Percentiles rank a stretch among this genome's conserved stretches.
These are phyloP conservation scores for Anguilla rostrata DNA, from an alignment of 2,113 vertebrate genomes.

Conservation along the genomic window DNA sequence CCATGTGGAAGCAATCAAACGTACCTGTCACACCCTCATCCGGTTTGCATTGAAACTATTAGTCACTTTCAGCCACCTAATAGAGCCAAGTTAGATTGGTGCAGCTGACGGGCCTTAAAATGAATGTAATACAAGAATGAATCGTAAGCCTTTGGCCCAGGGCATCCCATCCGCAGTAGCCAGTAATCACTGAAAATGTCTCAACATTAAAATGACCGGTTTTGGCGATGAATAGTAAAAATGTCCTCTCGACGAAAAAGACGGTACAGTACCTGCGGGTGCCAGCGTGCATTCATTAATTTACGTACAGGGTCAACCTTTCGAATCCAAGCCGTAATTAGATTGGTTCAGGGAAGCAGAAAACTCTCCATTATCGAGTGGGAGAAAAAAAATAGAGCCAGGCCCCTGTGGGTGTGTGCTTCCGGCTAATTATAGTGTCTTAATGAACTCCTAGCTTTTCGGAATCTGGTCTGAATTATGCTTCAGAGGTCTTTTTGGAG, in stretches of 20 bases:
- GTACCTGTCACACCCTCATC: background rate
- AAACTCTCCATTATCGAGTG: slow-evolving; percentile 10
- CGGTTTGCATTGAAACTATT: background rate
- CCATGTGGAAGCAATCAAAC: background rate
- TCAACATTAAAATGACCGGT: background rate
- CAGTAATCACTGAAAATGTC: background rate
- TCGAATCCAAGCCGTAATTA: background rate
- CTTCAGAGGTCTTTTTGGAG: slow-evolving; percentile 13
- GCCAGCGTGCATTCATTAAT: background rate
- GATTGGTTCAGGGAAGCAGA: background rate
- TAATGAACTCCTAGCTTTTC: slow-evolving; percentile 30
- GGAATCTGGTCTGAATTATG: slow-evolving; percentile 13
- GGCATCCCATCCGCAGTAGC: background rate
- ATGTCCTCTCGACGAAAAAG: background rate
- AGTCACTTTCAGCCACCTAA: background rate
- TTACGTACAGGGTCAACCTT: background rate
- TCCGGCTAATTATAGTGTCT: slow-evolving; percentile 24
- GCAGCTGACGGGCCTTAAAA: background rate
- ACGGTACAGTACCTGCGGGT: too few species aligned
- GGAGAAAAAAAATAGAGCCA: background rate
- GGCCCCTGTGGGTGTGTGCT: background rate
- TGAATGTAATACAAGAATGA: background rate
- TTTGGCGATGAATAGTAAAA: background rate
- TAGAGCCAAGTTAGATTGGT: background rate
- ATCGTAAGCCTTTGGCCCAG: background rate